Conservation (phyloP, 2,797 vertebrate genomes). For the Eidolon dupreanum region DNA sequence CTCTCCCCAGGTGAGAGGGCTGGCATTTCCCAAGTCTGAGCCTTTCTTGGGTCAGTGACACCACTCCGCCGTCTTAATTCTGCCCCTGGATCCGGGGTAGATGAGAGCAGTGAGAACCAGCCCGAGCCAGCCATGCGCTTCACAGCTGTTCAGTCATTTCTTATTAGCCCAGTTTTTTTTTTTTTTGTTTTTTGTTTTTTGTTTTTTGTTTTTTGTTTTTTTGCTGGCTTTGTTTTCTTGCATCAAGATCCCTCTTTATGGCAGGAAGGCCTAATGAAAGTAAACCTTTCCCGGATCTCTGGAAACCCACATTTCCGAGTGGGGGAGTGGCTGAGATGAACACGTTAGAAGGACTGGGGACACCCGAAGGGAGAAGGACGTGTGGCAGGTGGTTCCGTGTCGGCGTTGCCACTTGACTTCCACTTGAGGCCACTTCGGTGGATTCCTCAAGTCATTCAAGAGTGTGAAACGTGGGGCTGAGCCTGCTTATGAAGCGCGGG, state of each 20-base stretch:
- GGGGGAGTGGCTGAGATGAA: neutral
- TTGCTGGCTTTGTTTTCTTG: neutral
- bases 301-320: no score
- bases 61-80: accelerated
- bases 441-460: neutral
- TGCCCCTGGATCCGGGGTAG: neutral
- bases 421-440: neutral
- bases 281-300: neutral
- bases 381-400: accelerated
- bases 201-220: no score
- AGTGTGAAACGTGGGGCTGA: no score
- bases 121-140: neutral
- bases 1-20: neutral
- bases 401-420: accelerated
- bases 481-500: neutral
- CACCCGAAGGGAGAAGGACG: neutral
- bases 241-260: neutral
- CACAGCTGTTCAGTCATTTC: no score
- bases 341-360: no score
- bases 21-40: neutral
- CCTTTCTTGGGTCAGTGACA: accelerated
- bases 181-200: no score
- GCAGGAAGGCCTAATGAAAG: neutral
- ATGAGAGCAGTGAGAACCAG: neutral
- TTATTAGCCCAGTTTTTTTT: neutral